Conservation (phyloP, 2,113 vertebrate genomes). For the Axis porcinus region DNA sequence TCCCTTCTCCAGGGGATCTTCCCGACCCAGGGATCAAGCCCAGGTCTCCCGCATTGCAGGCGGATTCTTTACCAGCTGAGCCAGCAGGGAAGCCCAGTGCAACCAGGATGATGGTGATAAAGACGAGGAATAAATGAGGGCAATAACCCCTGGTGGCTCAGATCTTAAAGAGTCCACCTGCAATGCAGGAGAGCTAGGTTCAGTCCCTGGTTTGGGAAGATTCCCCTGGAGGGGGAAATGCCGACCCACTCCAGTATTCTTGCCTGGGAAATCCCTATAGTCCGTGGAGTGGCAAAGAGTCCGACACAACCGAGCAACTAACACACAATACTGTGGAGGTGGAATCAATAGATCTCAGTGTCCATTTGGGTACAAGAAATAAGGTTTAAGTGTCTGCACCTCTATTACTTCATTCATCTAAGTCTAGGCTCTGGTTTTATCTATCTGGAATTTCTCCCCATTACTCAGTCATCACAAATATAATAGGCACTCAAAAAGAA, state of each 20-base stretch:
- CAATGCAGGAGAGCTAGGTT: background rate
- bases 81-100: background rate
- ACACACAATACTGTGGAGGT: background rate
- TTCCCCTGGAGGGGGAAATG: background rate
- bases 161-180: background rate
- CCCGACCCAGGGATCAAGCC: background rate
- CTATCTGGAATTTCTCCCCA: background rate
- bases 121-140: background rate
- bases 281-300: background rate
- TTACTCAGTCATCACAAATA: background rate
- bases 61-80: background rate
- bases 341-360: background rate
- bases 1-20: background rate
- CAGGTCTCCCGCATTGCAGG: background rate
- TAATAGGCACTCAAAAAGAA: background rate
- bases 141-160: background rate
- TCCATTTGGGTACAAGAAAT: background rate
- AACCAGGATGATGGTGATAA: background rate
- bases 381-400: background rate
- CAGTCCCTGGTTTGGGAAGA: background rate
- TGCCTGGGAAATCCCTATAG: background rate
- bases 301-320: rapidly evolving
- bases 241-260: background rate
- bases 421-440: background rate
- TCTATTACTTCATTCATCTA: background rate